phyloP scores from a whole-genome alignment of 2,797 vertebrate species.

The Podarcis lilfordi region DNA sequence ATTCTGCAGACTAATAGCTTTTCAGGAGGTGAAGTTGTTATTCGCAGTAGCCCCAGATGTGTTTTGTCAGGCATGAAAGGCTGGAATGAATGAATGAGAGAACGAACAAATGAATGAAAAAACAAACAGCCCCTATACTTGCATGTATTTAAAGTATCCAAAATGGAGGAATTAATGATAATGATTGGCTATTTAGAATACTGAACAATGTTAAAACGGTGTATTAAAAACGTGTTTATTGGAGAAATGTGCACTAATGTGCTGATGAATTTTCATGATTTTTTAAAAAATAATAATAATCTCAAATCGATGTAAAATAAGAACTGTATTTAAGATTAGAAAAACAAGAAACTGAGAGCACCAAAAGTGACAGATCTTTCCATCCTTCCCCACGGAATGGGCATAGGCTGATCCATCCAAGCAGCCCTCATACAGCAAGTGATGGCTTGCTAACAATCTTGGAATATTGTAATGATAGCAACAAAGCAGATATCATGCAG shows the following conservation, averaged over 20 bases:
- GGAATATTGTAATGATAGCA: not conserved
- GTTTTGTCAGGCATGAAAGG: not conserved
- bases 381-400: too few species aligned
- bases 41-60: not conserved
- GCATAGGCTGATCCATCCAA: too few species aligned
- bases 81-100: not conserved
- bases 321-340: too few species aligned
- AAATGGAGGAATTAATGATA: not conserved
- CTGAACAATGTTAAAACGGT: too few species aligned
- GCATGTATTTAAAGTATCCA: not conserved
- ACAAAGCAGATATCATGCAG: not conserved
- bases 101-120: not conserved
- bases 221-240: too few species aligned
- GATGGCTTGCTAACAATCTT: not conserved
- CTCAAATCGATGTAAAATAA: too few species aligned
- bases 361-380: too few species aligned
- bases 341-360: too few species aligned
- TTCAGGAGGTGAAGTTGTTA: not conserved
- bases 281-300: too few species aligned
- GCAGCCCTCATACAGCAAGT: not conserved
- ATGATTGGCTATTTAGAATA: not conserved
- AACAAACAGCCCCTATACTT: not conserved
- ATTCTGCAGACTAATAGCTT: not conserved
- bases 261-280: too few species aligned
- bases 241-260: too few species aligned